Evolutionary conservation across 2,888 invertebrate genomes (phyloP).

Genomic region (Rhyacophila evoluta): DNA sequence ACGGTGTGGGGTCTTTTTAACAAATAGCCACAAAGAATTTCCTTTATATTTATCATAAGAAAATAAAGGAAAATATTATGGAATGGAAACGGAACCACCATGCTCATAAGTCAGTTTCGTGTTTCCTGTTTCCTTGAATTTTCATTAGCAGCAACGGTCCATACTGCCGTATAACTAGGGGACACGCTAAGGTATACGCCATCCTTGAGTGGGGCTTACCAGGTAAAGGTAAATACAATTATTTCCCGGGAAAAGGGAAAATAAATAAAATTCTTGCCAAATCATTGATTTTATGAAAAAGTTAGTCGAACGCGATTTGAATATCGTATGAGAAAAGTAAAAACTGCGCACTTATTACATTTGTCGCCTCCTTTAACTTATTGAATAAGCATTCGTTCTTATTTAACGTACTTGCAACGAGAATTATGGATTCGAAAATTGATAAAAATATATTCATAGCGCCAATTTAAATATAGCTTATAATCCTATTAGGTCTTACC

Average conservation of each 20-base stretch:
- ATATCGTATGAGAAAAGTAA: neutral
- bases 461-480: too few relatives aligned
- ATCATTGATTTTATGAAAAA: slow-evolving; percentile 2
- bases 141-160: slow-evolving; percentile 14
- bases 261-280: neutral
- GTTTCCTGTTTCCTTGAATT: slow-evolving; percentile 18
- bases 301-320: neutral
- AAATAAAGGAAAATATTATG: slow-evolving; percentile 22
- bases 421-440: too few relatives aligned
- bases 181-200: slow-evolving; percentile 8
- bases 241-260: neutral
- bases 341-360: too few relatives aligned
- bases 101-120: slow-evolving; percentile 24
- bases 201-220: slow-evolving; percentile 9
- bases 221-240: slow-evolving; percentile 21
- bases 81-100: slow-evolving; percentile 22
- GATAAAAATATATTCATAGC: too few relatives aligned
- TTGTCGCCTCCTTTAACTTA: too few relatives aligned
- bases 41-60: neutral
- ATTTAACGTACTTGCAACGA: too few relatives aligned
- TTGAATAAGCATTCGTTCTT: too few relatives aligned
- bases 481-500: too few relatives aligned
- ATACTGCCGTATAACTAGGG: slow-evolving; percentile 9
- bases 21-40: neutral
- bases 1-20: neutral